These are phyloP conservation scores for Phalacrocorax aristotelis DNA, from an alignment of 2,113 vertebrate species.

Conservation along the genomic window DNA sequence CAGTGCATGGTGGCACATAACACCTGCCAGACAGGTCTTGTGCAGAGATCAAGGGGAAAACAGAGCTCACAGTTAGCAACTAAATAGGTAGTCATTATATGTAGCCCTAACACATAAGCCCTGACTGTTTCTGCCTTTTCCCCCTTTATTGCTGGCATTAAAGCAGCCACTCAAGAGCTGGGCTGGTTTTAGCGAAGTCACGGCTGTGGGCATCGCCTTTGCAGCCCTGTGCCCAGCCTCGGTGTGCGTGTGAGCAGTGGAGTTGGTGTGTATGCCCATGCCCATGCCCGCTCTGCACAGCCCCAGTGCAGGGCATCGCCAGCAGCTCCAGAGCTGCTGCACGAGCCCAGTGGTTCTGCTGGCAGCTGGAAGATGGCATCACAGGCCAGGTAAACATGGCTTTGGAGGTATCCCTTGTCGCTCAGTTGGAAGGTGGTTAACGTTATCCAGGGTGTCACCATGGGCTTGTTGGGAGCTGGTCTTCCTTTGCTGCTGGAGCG, in stretches of 20 bases:
- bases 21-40: not conserved
- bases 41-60: not conserved
- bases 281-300: not conserved
- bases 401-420: not conserved
- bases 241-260: accelerated
- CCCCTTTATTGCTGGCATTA: not conserved
- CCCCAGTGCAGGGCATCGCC: not conserved
- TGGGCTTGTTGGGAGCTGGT: not conserved
- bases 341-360: not conserved
- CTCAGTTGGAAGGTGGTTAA: not conserved
- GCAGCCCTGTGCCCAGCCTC: not conserved
- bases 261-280: not conserved
- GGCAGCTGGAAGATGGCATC: not conserved
- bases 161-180: not conserved
- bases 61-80: not conserved
- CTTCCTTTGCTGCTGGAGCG: not conserved
- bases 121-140: not conserved
- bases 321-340: not conserved
- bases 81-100: accelerated
- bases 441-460: accelerated
- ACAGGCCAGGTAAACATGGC: accelerated
- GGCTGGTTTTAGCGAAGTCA: not conserved
- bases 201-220: not conserved
- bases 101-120: not conserved
- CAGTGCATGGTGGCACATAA: not conserved